Evolutionary conservation across 2,888 invertebrate genomes (phyloP), one percentile per base, ranked within the genome.

Genomic region (Agrotis clavis): DNA sequence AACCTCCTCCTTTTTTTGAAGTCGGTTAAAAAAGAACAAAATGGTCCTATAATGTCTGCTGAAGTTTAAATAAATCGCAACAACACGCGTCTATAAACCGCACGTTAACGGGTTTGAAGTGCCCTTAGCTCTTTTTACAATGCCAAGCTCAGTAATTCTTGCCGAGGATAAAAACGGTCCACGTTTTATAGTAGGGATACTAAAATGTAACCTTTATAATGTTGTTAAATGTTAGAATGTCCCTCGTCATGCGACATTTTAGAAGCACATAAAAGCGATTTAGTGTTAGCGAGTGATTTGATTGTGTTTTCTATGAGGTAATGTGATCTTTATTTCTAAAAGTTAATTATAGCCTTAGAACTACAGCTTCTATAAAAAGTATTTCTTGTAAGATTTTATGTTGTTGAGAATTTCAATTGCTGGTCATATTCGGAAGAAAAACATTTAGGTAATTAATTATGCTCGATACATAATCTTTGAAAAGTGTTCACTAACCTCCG

Each of bases 181-280:
- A 50, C 35, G 7, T 79, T 59, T 65, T 78, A 50, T 77, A 66
- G 61, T 47, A 41, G 21, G 21, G n/a, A 1, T 57, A 63, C 65
- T 79, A 66, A 82, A 77, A 57, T 63, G 54, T 70, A 66, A 74
- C 79, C 62, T 70, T 66, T 61, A 68, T 53, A 56, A 48, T 72
- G 70, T 62, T 79, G 65, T 65, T 62, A 74, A 82, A 82, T 73
- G 64, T 67, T 56, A 71, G 61, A 60, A 16, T 30, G 45, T 45
- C 16, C 41, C 19, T 21, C 47, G 57, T 53, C 45, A 48, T 61
- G 72, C 13, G 79, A 66, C 67, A 82, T 79, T 82, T 72, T 65
- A 62, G 64, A 11, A n/a, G 30, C 25, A 13, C 61, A 54, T 76
- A 63, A 77, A 81, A 59, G 11, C 62, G 21, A 30, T 60, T 25